These are phyloP conservation scores for Junonia oenone DNA, from an alignment of 2,888 invertebrate genomes.

Conservation along the genomic window DNA sequence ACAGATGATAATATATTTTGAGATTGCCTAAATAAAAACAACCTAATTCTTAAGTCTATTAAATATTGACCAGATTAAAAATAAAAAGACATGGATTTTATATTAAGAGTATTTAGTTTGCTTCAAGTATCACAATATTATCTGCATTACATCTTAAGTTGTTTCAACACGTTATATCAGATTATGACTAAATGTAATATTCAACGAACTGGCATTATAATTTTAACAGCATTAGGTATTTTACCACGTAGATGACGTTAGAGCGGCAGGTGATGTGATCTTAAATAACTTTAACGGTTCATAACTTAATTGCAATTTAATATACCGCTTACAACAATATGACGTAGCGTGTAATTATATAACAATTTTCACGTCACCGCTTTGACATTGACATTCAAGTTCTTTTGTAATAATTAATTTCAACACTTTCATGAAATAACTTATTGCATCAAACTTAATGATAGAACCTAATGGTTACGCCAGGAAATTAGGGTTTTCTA, in stretches of 20 bases:
- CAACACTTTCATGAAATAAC: constrained; percentile 8
- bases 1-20: not conserved
- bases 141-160: not conserved
- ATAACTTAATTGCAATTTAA: constrained; percentile 1
- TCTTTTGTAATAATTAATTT: constrained; percentile 7
- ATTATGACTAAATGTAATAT: not conserved
- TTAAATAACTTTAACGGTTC: not conserved
- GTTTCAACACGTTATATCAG: not conserved
- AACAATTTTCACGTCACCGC: not conserved
- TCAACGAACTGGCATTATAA: not conserved
- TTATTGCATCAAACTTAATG: not conserved
- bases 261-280: not conserved
- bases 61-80: not conserved
- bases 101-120: not conserved
- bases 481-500: too few relatives aligned
- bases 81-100: not conserved
- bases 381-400: constrained; percentile 8
- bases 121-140: too few relatives aligned
- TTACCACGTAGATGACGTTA: not conserved
- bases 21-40: too few relatives aligned
- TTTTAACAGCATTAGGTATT: not conserved
- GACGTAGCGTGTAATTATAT: constrained; percentile 2
- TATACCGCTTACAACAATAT: constrained; percentile 1
- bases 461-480: not conserved
- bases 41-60: too few relatives aligned